These are phyloP conservation scores for Clarias macrocephalus DNA, from an alignment of 2,113 vertebrate genomes.

Conservation along the genomic window DNA sequence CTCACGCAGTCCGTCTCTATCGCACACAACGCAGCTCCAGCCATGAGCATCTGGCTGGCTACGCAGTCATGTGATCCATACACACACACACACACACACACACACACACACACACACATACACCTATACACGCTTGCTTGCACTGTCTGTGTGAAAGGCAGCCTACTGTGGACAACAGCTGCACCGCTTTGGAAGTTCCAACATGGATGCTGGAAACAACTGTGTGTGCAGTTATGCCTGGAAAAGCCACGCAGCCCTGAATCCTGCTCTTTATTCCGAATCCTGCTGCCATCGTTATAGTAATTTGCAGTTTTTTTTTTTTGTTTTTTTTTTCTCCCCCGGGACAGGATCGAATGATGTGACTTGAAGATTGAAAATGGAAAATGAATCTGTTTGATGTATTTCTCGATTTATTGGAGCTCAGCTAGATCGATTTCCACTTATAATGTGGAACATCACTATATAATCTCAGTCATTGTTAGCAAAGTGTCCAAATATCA, in stretches of 20 bases:
- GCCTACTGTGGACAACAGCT: constrained; percentile 24
- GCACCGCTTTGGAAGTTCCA: constrained; percentile 23
- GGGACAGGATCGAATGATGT: background rate
- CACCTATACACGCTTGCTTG: background rate
- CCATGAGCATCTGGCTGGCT: constrained; percentile 19
- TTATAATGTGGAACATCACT: background rate
- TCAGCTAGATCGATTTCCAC: background rate
- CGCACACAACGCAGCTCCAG: constrained; percentile 24
- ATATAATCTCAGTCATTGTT: background rate
- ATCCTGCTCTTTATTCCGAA: background rate
- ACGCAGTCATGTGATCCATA: constrained; percentile 4
- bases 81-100: background rate
- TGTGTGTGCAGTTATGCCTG: constrained; percentile 10
- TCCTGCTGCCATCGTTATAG: background rate
- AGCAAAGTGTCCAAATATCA: background rate
- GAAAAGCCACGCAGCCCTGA: background rate
- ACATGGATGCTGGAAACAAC: constrained; percentile 29
- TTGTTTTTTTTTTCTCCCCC: no score
- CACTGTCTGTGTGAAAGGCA: constrained; percentile 14
- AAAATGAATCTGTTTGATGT: background rate
- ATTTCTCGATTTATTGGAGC: background rate
- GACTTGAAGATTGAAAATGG: background rate
- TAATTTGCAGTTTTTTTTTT: background rate
- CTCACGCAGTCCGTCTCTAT: constrained; percentile 44
- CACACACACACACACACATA: constrained; percentile 1